Conservation (phyloP, 2,113 vertebrate genomes). For the human (Homo sapiens) region GRCh38 chr3:19762001-19762500, state of each 20-base stretch:
- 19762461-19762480: neutral
- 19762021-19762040: neutral
- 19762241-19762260: neutral
- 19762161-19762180: neutral
- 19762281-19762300: neutral
- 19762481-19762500: neutral
- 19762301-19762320: neutral
- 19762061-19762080: neutral
- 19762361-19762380: neutral
- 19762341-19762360: neutral
- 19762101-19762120: neutral
- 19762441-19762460: neutral
- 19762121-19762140: neutral
- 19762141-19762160: neutral
- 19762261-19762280: neutral
- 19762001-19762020: neutral
- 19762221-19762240: neutral
- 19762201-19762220: neutral
- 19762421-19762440: neutral
- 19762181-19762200: neutral
- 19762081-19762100: neutral
- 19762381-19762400: neutral
- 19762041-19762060: neutral
- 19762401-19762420: neutral
- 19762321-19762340: no score